Percentiles rank a stretch among this genome's conserved stretches.
Conservation (phyloP, 92 coral and sea anemone species). For the Siderastrea radians region DNA sequence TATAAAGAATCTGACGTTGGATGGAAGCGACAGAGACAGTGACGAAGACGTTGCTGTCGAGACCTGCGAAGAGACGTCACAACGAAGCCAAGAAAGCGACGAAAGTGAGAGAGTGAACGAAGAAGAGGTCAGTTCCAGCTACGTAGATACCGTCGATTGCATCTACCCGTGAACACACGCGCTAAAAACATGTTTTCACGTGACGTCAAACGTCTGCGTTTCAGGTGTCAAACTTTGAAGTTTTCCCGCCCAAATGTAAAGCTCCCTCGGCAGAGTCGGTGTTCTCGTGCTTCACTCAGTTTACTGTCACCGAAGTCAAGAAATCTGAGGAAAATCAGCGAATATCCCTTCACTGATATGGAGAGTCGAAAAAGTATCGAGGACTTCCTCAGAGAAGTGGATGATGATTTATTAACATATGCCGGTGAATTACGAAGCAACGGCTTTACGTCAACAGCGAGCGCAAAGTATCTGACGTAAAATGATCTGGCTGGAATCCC, state of each 20-base stretch:
- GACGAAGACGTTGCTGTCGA: too few relatives aligned
- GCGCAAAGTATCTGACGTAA: conserved; percentile 19
- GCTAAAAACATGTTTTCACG: conserved; percentile 45
- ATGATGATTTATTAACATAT: conserved; percentile 47
- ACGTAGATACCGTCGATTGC: conserved; percentile 41
- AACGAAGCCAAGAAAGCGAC: too few relatives aligned
- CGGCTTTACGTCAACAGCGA: conserved; percentile 39
- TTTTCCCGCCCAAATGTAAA: conserved; percentile 24
- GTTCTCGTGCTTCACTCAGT: neutral
- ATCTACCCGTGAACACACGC: conserved; percentile 39
- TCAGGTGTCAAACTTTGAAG: conserved; percentile 9
- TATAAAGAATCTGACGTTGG: too few relatives aligned
- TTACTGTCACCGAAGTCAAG: neutral
- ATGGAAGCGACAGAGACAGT: too few relatives aligned
- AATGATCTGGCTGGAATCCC: conserved; percentile 38
- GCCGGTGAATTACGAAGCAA: conserved; percentile 34
- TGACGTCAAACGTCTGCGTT: conserved; percentile 27
- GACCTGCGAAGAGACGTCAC: too few relatives aligned
- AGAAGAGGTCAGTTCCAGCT: too few relatives aligned
- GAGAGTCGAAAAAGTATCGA: conserved; percentile 38
- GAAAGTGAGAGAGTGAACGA: too few relatives aligned
- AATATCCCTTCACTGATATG: conserved; percentile 8
- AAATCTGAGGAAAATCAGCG: neutral
- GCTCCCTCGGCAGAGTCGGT: neutral
- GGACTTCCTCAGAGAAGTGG: conserved; percentile 24